phyloP scores from a whole-genome alignment of 2,888 invertebrate genomes.

The Pasiphila rectangulata region DNA sequence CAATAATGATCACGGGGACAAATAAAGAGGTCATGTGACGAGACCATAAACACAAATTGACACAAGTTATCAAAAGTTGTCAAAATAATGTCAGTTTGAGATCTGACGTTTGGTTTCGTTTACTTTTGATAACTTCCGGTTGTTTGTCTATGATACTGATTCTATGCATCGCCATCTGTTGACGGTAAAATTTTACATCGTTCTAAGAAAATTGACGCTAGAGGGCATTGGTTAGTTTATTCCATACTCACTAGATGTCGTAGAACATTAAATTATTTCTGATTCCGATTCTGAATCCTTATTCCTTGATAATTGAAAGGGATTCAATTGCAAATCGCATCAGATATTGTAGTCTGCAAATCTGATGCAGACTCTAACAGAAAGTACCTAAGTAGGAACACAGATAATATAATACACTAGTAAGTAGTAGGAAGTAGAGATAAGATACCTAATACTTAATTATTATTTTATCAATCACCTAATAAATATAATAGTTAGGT shows the following conservation, averaged over 20 bases:
- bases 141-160: neutral
- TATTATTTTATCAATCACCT: too few relatives aligned
- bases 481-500: too few relatives aligned
- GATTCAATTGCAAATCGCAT: too few relatives aligned
- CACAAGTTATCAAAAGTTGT: neutral
- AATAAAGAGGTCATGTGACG: conserved; percentile 86
- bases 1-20: conserved; percentile 87
- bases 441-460: too few relatives aligned
- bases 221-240: neutral
- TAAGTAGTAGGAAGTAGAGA: too few relatives aligned
- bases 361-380: too few relatives aligned
- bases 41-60: conserved; percentile 50
- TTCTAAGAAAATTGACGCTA: neutral
- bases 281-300: neutral
- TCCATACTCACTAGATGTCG: neutral
- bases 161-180: conserved; percentile 5
- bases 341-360: too few relatives aligned
- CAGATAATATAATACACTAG: too few relatives aligned
- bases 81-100: neutral
- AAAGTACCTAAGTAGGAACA: too few relatives aligned
- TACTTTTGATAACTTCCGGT: neutral
- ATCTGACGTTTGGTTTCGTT: neutral
- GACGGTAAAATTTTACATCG: neutral
- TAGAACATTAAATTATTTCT: too few relatives aligned
- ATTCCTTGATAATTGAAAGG: too few relatives aligned